phyloP scores from a whole-genome alignment of 2,113 vertebrate species.

The Actenoides hombroni region DNA sequence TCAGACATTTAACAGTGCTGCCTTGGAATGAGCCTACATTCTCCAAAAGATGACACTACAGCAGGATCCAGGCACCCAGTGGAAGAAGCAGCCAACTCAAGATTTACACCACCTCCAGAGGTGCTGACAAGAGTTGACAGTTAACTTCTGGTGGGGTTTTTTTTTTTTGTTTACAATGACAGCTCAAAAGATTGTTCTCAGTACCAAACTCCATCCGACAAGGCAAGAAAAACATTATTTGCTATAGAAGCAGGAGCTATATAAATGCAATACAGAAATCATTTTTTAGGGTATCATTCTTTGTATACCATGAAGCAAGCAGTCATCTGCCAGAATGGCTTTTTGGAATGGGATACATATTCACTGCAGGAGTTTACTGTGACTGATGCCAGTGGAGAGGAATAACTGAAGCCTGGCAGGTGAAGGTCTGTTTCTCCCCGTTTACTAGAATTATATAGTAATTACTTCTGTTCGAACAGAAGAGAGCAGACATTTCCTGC shows the following conservation, averaged over 20 bases:
- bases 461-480: not conserved
- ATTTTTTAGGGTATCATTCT: not conserved
- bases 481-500: not conserved
- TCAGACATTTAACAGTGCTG: not conserved
- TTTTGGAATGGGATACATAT: not conserved
- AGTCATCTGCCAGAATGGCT: not conserved
- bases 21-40: rapidly evolving
- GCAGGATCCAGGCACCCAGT: not conserved
- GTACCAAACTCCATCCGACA: not conserved
- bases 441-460: not conserved
- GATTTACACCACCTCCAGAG: not conserved
- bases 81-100: not conserved
- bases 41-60: not conserved
- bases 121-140: not conserved
- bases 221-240: not conserved
- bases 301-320: not conserved
- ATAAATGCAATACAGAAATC: not conserved
- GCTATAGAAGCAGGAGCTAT: not conserved
- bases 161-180: not conserved
- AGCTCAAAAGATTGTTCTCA: not conserved
- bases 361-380: not conserved
- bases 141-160: not conserved
- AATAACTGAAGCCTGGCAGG: not conserved
- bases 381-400: not conserved
- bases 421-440: not conserved